phyloP scores from a whole-genome alignment of 2,113 vertebrate genomes.

The Anas platyrhynchos region DNA sequence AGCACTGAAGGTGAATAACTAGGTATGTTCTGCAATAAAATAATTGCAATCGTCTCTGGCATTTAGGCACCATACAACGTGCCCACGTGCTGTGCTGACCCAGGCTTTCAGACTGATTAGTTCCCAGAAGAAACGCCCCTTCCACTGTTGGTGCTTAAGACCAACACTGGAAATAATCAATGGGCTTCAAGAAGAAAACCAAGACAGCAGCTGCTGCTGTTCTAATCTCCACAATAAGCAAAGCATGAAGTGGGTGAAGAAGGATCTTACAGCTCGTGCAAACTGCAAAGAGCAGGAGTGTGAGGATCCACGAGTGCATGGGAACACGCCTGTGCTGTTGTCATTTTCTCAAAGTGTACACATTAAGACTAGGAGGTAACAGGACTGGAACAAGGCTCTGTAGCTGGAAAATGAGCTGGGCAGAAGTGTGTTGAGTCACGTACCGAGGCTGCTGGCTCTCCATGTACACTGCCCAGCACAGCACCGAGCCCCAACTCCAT shows the following conservation, averaged over 20 bases:
- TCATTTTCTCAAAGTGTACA: background rate
- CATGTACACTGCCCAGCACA: no score
- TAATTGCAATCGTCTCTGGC: background rate
- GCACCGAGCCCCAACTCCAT: background rate
- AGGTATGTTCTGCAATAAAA: background rate
- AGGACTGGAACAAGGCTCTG: background rate
- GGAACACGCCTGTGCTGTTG: background rate
- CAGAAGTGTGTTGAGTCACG: background rate
- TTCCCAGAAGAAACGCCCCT: conserved; percentile 40
- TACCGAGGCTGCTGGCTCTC: background rate
- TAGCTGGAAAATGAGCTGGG: background rate
- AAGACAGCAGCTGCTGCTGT: background rate
- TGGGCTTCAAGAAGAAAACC: conserved; percentile 14
- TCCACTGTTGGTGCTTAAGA: background rate
- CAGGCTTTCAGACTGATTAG: conserved; percentile 6
- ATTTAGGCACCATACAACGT: background rate
- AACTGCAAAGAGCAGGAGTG: background rate
- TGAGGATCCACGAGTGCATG: background rate
- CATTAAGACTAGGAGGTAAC: background rate
- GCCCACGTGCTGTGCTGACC: background rate
- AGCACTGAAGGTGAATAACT: background rate
- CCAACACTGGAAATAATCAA: conserved; percentile 17
- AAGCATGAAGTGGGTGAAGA: background rate
- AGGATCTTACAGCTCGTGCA: background rate
- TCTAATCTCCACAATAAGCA: background rate